These are phyloP conservation scores for Amazona vittata DNA, from an alignment of 2,113 vertebrate species.

Conservation along the genomic window DNA sequence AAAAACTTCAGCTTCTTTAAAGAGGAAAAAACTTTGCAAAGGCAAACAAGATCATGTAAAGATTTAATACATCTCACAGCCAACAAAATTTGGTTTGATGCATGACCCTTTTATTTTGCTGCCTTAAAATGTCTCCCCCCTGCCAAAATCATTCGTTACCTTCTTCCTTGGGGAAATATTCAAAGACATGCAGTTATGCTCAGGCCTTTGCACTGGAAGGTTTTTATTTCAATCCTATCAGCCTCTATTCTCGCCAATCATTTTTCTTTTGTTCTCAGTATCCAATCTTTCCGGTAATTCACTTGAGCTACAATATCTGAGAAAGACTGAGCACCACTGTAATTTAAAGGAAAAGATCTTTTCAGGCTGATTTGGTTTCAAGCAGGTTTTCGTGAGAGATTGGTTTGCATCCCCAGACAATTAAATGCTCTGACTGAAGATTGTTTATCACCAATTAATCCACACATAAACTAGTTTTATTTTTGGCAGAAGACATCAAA, in stretches of 20 bases:
- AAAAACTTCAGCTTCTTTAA: slow-evolving; percentile 12
- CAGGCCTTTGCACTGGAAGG: slow-evolving; percentile 61
- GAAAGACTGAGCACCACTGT: slow-evolving; percentile 49
- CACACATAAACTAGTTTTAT: slow-evolving; percentile 38
- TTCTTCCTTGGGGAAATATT: slow-evolving; percentile 76
- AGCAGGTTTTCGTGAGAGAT: slow-evolving; percentile 54
- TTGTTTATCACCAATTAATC: slow-evolving; percentile 71
- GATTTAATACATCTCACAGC: slow-evolving; percentile 65
- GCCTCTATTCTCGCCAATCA: slow-evolving; percentile 71
- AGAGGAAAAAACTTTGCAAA: slow-evolving; percentile 37
- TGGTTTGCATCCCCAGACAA: slow-evolving; percentile 57
- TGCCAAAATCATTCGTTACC: slow-evolving; percentile 71
- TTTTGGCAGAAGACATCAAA: slow-evolving; percentile 38
- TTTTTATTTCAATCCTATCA: slow-evolving; percentile 77
- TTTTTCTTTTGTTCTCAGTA: slow-evolving; percentile 76
- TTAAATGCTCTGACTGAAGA: slow-evolving; percentile 63
- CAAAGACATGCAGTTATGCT: slow-evolving; percentile 72
- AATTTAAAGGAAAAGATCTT: slow-evolving; percentile 60
- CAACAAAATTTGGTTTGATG: slow-evolving; percentile 72
- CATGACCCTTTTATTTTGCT: slow-evolving; percentile 72
- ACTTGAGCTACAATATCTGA: slow-evolving; percentile 57
- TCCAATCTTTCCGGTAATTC: slow-evolving; percentile 74
- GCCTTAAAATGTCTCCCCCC: slow-evolving; percentile 70
- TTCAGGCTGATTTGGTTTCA: slow-evolving; percentile 60
- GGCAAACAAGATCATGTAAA: slow-evolving; percentile 59